A percentile compares a stretch with the other conserved stretches of the same genome.
Conservation (phyloP, 1,140 invertebrate species). For the Wasmannia auropunctata region DNA sequence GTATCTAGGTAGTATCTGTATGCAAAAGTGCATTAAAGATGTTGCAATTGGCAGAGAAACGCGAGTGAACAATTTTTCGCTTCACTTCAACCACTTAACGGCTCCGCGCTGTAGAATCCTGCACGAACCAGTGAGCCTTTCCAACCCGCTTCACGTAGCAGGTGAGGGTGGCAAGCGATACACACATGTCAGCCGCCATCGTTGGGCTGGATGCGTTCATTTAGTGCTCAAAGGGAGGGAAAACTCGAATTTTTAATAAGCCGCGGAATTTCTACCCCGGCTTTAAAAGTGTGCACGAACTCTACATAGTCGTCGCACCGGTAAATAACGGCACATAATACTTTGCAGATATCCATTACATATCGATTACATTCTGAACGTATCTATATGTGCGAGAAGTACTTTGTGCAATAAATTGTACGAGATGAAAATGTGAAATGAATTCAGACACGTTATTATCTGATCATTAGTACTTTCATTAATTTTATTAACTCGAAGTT, state of each 20-base stretch:
- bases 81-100: conserved; percentile 56
- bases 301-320: neutral
- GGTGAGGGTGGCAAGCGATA: conserved; percentile 61
- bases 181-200: conserved; percentile 56
- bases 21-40: conserved; percentile 41
- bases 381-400: neutral
- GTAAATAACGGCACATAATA: neutral
- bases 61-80: conserved; percentile 53
- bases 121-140: conserved; percentile 54
- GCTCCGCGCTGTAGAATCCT: neutral
- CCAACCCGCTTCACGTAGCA: conserved; percentile 62
- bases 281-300: conserved; percentile 55
- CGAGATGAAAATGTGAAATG: neutral
- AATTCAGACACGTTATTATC: neutral
- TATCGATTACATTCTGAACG: conserved; percentile 24
- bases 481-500: no score
- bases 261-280: conserved; percentile 38
- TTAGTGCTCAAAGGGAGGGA: conserved; percentile 64
- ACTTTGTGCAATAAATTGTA: conserved; percentile 2
- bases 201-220: conserved; percentile 62
- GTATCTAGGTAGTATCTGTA: neutral
- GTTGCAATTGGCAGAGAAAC: conserved; percentile 12
- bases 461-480: neutral
- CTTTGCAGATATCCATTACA: neutral
- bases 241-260: conserved; percentile 66